These are phyloP conservation scores for Teleogryllus occipitalis DNA, from an alignment of 1,140 invertebrate genomes.

Conservation along the genomic window DNA sequence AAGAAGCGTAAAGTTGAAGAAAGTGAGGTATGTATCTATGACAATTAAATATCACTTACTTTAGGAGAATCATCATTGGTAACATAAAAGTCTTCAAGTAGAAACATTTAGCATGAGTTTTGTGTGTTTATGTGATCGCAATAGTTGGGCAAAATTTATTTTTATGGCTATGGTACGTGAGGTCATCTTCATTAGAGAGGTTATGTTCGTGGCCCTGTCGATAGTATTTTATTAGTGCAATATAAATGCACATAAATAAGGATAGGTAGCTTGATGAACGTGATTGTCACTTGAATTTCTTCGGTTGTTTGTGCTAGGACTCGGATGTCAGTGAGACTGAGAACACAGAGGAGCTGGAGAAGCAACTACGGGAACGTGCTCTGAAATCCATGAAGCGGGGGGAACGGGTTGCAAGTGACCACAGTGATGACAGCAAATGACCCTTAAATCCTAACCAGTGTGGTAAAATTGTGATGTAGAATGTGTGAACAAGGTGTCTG, in stretches of 20 bases:
- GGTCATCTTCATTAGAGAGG: background rate
- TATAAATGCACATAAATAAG: background rate
- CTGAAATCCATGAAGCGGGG: conserved; percentile 59
- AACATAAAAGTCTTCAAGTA: no score
- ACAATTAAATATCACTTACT: background rate
- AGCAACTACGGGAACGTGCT: conserved; percentile 77
- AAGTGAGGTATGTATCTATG: conserved; percentile 40
- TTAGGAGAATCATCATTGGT: background rate
- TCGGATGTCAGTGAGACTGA: conserved; percentile 48
- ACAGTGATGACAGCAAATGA: conserved; percentile 14
- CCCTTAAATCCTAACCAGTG: conserved; percentile 3
- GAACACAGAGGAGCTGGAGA: conserved; percentile 69
- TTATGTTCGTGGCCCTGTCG: background rate
- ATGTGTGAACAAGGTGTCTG: background rate
- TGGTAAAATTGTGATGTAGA: background rate
- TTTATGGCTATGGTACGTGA: background rate
- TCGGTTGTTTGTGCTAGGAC: conserved; percentile 26
- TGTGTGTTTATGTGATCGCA: background rate
- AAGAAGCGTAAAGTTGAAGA: conserved; percentile 54
- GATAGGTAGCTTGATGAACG: background rate
- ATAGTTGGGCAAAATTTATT: background rate
- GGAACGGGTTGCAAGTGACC: conserved; percentile 2
- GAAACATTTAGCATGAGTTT: no score
- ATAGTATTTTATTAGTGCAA: background rate
- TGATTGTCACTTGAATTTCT: background rate